Percentiles rank a stretch among this genome's conserved stretches.
phyloP scores from a whole-genome alignment of 2,113 vertebrate species.

The Lasiurus borealis region DNA sequence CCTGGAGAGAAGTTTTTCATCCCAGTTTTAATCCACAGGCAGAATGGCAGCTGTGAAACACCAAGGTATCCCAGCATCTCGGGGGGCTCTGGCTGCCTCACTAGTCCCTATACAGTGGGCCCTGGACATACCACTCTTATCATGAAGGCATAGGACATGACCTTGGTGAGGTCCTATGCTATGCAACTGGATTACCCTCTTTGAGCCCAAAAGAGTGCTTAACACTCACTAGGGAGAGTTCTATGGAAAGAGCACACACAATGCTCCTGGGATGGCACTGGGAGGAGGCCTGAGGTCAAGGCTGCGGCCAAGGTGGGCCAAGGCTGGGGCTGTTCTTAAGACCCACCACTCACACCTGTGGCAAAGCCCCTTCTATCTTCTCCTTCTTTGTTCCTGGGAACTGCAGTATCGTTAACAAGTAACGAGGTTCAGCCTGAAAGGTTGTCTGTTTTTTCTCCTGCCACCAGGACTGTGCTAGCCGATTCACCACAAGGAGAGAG shows the following conservation, averaged over 20 bases:
- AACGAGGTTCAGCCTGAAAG: neutral
- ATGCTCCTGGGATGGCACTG: neutral
- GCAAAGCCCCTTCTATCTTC: neutral
- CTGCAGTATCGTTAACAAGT: neutral
- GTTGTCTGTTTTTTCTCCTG: neutral
- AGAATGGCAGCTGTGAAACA: neutral
- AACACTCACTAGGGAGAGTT: neutral
- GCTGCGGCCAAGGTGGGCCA: neutral
- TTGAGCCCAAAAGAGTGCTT: neutral
- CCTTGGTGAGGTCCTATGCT: neutral
- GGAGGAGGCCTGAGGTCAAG: no score
- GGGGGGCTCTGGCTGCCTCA: neutral
- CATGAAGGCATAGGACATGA: neutral
- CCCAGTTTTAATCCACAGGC: neutral
- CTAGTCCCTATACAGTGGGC: accelerated
- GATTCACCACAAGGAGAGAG: neutral
- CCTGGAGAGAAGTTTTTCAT: neutral
- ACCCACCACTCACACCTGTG: neutral
- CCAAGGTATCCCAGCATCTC: neutral
- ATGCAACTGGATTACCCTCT: neutral
- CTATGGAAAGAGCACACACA: neutral
- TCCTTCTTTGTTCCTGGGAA: neutral
- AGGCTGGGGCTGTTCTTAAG: neutral
- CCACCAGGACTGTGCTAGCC: no score
- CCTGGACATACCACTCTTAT: neutral